These are phyloP conservation scores for Scaptomyza pallida DNA, from an alignment of 1,140 invertebrate species.

Conservation along the genomic window DNA sequence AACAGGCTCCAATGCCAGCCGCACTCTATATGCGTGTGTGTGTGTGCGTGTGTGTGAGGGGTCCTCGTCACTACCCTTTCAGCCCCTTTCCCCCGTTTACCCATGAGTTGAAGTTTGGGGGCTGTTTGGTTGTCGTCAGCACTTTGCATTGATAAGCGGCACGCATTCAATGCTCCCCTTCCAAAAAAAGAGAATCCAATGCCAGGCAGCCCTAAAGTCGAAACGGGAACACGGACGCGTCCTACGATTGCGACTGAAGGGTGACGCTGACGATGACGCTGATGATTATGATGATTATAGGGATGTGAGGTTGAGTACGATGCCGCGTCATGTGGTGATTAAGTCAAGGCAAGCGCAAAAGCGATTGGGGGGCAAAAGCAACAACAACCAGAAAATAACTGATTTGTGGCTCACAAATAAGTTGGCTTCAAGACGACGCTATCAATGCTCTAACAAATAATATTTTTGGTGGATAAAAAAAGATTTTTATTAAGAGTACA, in stretches of 20 bases:
- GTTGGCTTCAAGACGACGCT: background rate
- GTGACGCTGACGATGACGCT: background rate
- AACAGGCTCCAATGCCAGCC: conserved; percentile 49
- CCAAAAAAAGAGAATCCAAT: background rate
- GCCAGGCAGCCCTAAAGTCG: conserved; percentile 1
- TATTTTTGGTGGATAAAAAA: too few relatives aligned
- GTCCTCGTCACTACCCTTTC: conserved; percentile 8
- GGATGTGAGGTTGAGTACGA: conserved; percentile 4
- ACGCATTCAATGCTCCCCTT: conserved; percentile 47
- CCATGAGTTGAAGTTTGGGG: too few relatives aligned
- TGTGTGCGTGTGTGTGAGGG: conserved; percentile 17
- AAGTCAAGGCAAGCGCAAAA: conserved; percentile 28
- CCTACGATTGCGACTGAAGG: conserved; percentile 16
- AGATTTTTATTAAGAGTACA: too few relatives aligned
- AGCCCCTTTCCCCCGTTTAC: background rate
- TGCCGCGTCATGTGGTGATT: conserved; percentile 65
- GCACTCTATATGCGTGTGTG: too few relatives aligned
- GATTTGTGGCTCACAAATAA: background rate
- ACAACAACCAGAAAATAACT: conserved; percentile 10
- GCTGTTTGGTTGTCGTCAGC: conserved; percentile 53
- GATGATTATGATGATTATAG: background rate
- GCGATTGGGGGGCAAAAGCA: conserved; percentile 5
- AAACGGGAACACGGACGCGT: background rate
- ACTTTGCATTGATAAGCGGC: conserved; percentile 67
- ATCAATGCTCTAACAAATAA: too few relatives aligned